Percentiles rank a stretch among this genome's conserved stretches.
These are phyloP conservation scores for Meghimatium bilineatum DNA, from an alignment of 2,888 invertebrate species.

Conservation along the genomic window DNA sequence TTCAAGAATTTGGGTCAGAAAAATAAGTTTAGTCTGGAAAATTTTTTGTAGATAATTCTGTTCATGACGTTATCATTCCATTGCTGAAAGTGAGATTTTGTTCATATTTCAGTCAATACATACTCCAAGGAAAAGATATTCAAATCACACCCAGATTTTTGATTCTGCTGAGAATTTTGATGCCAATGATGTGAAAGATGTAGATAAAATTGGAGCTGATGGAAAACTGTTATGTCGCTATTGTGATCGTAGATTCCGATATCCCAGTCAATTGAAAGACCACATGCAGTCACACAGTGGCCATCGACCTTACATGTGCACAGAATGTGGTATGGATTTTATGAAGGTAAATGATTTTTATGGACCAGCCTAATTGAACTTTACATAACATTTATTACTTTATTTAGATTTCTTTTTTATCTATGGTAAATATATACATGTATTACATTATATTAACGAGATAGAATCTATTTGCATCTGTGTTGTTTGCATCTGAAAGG, in stretches of 20 bases:
- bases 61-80: neutral
- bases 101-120: slow-evolving; percentile 28
- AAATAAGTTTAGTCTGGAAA: neutral
- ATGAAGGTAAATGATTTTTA: slow-evolving; percentile 71
- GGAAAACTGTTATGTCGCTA: slow-evolving; percentile 67
- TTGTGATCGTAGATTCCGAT: slow-evolving; percentile 72
- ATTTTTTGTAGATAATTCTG: too few relatives aligned
- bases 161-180: slow-evolving; percentile 32
- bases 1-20: neutral
- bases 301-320: slow-evolving; percentile 75
- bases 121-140: slow-evolving; percentile 31
- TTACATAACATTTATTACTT: too few relatives aligned
- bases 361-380: neutral
- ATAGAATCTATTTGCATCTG: too few relatives aligned
- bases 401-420: too few relatives aligned
- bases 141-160: slow-evolving; percentile 40
- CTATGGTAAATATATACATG: too few relatives aligned
- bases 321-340: slow-evolving; percentile 77
- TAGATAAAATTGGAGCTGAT: slow-evolving; percentile 58
- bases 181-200: slow-evolving; percentile 31
- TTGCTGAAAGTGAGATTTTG: neutral
- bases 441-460: too few relatives aligned
- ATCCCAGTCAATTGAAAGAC: slow-evolving; percentile 77
- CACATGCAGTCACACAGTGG: slow-evolving; percentile 75
- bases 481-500: too few relatives aligned